Conservation (phyloP, 2,888 invertebrate species). For the Aspidapion aeneum region DNA sequence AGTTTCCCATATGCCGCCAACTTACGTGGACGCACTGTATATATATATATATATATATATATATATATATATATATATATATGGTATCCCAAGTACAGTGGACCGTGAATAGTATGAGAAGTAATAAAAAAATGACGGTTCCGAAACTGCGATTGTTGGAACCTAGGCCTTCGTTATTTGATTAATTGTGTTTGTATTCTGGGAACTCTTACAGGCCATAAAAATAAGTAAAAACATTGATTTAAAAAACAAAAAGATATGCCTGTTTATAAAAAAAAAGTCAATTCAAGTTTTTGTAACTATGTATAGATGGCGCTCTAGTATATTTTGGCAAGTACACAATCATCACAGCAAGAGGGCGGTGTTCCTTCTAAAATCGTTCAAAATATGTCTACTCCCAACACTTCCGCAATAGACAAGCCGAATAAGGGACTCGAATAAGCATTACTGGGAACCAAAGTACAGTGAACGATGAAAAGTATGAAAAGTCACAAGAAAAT, state of each 20-base stretch:
- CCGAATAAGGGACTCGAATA: conserved; percentile 98
- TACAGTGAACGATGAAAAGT: too few relatives aligned
- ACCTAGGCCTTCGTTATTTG: conserved; percentile 62
- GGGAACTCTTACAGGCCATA: conserved; percentile 77
- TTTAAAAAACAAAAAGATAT: too few relatives aligned
- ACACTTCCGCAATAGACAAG: conserved; percentile 96
- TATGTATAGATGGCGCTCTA: too few relatives aligned
- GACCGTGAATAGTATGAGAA: conserved; percentile 94
- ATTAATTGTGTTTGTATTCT: conserved; percentile 76
- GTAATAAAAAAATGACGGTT: conserved; percentile 84
- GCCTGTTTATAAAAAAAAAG: too few relatives aligned
- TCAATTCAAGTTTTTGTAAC: too few relatives aligned
- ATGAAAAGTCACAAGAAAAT: too few relatives aligned
- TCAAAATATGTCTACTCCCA: conserved; percentile 92
- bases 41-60: too few relatives aligned
- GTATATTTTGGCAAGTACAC: too few relatives aligned
- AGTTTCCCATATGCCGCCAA: too few relatives aligned
- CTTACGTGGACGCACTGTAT: too few relatives aligned
- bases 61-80: too few relatives aligned
- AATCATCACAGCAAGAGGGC: too few relatives aligned
- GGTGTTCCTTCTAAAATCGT: conserved; percentile 98
- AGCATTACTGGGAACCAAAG: conserved; percentile 97
- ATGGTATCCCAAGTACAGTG: conserved; percentile 99
- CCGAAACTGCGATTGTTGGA: conserved; percentile 85
- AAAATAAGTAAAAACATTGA: conserved; percentile 14